Evolutionary conservation across 2,113 vertebrate species (phyloP).

Genomic region (Phylloscopus trochiloides): DNA sequence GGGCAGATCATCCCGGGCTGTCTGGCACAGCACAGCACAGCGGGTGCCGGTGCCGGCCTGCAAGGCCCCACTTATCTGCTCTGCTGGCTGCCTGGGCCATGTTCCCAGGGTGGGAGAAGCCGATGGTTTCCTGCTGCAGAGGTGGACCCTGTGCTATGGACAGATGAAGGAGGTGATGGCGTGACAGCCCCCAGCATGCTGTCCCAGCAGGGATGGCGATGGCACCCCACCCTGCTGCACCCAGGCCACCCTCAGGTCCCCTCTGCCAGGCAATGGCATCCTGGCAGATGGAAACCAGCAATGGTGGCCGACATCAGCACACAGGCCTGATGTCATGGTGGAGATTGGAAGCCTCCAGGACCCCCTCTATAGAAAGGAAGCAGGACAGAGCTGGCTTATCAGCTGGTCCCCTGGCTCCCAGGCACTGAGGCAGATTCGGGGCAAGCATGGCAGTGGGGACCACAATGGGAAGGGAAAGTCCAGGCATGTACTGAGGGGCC

Average conservation of each 20-base stretch:
- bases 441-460: fast-evolving
- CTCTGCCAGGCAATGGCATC: fast-evolving
- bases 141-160: background rate
- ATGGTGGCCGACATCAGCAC: background rate
- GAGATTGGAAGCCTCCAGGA: background rate
- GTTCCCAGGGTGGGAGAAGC: background rate
- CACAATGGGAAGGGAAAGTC: background rate
- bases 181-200: background rate
- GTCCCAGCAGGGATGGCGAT: background rate
- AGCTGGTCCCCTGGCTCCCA: fast-evolving
- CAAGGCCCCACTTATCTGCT: background rate
- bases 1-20: background rate
- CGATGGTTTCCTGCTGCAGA: background rate
- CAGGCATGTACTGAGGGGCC: fast-evolving
- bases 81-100: background rate
- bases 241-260: background rate
- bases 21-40: fast-evolving
- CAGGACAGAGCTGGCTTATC: background rate
- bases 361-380: background rate
- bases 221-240: background rate
- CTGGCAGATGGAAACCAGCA: background rate
- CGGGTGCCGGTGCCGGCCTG: fast-evolving
- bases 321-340: background rate
- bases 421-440: fast-evolving
- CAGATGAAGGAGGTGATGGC: fast-evolving